These are phyloP conservation scores for Lasioglossum albipes DNA, from an alignment of 1,140 invertebrate genomes.

Conservation along the genomic window DNA sequence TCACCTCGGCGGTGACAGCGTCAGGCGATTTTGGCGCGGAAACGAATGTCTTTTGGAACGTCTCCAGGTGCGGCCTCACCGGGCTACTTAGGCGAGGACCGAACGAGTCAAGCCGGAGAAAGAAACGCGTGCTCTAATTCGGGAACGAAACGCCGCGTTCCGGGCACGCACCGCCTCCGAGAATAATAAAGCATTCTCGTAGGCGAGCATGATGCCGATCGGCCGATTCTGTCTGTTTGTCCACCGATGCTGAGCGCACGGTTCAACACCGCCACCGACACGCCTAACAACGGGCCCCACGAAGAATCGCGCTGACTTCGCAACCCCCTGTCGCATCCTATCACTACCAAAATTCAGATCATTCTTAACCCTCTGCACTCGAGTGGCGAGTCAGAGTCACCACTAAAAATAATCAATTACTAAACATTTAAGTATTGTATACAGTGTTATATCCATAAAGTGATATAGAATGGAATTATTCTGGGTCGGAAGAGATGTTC, in stretches of 20 bases:
- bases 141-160: slow-evolving; percentile 56
- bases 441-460: too few species aligned
- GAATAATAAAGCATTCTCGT: slow-evolving; percentile 64
- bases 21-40: slow-evolving; percentile 51
- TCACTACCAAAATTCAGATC: too few species aligned
- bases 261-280: too few species aligned
- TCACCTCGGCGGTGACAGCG: slow-evolving; percentile 58
- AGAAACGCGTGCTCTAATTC: slow-evolving; percentile 66
- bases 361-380: too few species aligned
- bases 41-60: slow-evolving; percentile 69
- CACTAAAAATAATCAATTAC: too few species aligned
- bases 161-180: slow-evolving; percentile 51
- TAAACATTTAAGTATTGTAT: too few species aligned
- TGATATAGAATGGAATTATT: too few species aligned
- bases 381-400: too few species aligned
- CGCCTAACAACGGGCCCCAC: too few species aligned
- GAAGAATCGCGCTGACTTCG: too few species aligned
- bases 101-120: slow-evolving; percentile 40
- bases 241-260: neutral
- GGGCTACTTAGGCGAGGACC: slow-evolving; percentile 24
- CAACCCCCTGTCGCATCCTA: too few species aligned
- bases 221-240: neutral
- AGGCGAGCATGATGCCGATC: slow-evolving; percentile 26
- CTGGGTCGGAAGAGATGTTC: too few species aligned
- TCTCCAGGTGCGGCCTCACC: slow-evolving; percentile 65